phyloP scores from a whole-genome alignment of 2,113 vertebrate genomes.

The Ia io region DNA sequence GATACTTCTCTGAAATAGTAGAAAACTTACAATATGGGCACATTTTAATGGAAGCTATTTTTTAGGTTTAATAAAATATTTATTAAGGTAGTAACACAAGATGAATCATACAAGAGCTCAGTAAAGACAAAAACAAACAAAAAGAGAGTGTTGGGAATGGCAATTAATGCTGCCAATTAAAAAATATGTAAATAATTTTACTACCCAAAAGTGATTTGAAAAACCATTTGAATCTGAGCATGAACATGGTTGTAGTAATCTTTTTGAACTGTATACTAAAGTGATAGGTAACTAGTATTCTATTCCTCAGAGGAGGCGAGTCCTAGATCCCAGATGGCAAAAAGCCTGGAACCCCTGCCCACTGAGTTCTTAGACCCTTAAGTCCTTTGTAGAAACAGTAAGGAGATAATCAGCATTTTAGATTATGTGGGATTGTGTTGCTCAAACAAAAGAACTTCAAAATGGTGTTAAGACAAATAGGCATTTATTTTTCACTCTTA shows the following conservation, averaged over 20 bases:
- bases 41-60: neutral
- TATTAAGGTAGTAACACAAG: constrained; percentile 86
- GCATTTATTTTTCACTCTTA: neutral
- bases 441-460: neutral
- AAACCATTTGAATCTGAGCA: constrained; percentile 75
- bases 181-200: constrained; percentile 75
- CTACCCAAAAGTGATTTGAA: constrained; percentile 72
- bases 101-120: constrained; percentile 86
- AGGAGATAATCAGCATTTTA: neutral
- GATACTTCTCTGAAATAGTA: neutral
- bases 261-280: constrained; percentile 62
- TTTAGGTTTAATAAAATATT: constrained; percentile 84
- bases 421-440: neutral
- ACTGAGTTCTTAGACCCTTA: neutral
- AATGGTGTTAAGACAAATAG: neutral
- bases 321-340: constrained; percentile 16
- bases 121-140: constrained; percentile 79
- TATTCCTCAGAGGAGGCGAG: constrained; percentile 36
- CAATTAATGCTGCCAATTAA: constrained; percentile 78
- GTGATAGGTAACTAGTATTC: constrained; percentile 58
- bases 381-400: neutral
- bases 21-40: neutral
- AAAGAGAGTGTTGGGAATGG: constrained; percentile 78
- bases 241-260: constrained; percentile 71
- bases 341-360: neutral